Percentiles rank a stretch among this genome's conserved stretches.
phyloP scores from a whole-genome alignment of 2,888 invertebrate genomes.

The Syrista parreyssii region DNA sequence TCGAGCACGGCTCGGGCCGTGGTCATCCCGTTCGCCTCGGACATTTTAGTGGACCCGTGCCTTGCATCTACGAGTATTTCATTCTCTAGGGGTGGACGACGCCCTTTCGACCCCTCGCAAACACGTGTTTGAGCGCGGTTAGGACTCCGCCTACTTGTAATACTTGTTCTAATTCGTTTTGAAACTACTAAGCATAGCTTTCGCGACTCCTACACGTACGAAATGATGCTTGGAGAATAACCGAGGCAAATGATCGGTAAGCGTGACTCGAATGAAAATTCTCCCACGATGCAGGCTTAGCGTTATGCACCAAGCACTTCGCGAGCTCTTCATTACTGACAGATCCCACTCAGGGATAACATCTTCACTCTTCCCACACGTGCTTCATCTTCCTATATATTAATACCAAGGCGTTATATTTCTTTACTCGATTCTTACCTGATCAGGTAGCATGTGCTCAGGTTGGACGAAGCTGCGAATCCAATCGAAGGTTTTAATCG shows the following conservation, averaged over 20 bases:
- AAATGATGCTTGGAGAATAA: not conserved
- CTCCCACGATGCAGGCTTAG: constrained; percentile 24
- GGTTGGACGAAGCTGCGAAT: not conserved
- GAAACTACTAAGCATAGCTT: not conserved
- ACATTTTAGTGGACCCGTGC: constrained; percentile 58
- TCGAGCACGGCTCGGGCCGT: constrained; percentile 25
- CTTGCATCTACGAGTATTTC: constrained; percentile 52
- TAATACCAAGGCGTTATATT: not conserved
- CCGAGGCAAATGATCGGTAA: not conserved
- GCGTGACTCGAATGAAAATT: not conserved
- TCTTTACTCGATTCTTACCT: not conserved
- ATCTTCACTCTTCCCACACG: not conserved
- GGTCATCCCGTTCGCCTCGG: constrained; percentile 33
- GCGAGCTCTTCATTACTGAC: constrained; percentile 17
- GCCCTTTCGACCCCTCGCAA: constrained; percentile 9
- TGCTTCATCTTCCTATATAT: not conserved
- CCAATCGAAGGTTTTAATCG: not conserved
- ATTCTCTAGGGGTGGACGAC: constrained; percentile 28
- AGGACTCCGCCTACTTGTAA: constrained; percentile 1
- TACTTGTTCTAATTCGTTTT: not conserved
- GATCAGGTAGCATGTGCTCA: not conserved
- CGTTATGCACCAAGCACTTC: constrained; percentile 30
- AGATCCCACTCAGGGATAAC: constrained; percentile 16
- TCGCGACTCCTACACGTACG: not conserved
- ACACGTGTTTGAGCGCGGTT: constrained; percentile 1